Evolutionary conservation across 2,888 invertebrate species (phyloP).

Genomic region (Polydrusus pterygomalis): DNA sequence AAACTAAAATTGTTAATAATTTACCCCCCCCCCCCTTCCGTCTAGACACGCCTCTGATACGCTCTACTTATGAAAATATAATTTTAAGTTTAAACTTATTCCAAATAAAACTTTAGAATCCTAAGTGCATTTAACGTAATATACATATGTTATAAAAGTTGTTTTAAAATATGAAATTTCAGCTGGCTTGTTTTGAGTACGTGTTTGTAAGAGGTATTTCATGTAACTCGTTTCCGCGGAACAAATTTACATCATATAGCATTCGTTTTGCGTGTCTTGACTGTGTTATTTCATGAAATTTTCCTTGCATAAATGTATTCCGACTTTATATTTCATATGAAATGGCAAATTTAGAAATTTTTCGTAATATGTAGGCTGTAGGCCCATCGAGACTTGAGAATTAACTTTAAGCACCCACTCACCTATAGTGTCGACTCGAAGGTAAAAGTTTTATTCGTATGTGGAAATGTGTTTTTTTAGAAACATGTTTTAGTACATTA

Average conservation of each 20-base stretch:
- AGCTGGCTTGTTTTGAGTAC: constrained; percentile 10
- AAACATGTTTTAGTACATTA: no score
- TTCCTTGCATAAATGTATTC: constrained; percentile 24
- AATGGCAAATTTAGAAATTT: constrained; percentile 22
- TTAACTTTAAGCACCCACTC: constrained; percentile 22
- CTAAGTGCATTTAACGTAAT: neutral
- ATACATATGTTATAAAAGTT: constrained; percentile 2
- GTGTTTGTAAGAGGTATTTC: constrained; percentile 22
- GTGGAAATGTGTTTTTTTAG: neutral
- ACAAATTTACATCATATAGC: constrained; percentile 24
- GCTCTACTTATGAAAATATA: no score
- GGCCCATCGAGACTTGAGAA: constrained; percentile 7
- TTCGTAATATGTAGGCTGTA: neutral
- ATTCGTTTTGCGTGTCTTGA: constrained; percentile 31
- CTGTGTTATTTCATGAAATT: constrained; percentile 28
- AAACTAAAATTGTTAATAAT: no score
- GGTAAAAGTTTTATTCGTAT: constrained; percentile 22
- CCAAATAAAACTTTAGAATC: neutral
- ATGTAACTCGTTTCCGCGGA: constrained; percentile 20
- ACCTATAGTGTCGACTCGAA: constrained; percentile 1
- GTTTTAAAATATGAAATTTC: constrained; percentile 22
- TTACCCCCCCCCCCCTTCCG: no score
- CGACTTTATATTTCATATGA: constrained; percentile 28
- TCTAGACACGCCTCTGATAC: no score
- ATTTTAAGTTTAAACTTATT: no score